These are phyloP conservation scores for Machimus rusticus DNA, from an alignment of 2,888 invertebrate species.

Conservation along the genomic window DNA sequence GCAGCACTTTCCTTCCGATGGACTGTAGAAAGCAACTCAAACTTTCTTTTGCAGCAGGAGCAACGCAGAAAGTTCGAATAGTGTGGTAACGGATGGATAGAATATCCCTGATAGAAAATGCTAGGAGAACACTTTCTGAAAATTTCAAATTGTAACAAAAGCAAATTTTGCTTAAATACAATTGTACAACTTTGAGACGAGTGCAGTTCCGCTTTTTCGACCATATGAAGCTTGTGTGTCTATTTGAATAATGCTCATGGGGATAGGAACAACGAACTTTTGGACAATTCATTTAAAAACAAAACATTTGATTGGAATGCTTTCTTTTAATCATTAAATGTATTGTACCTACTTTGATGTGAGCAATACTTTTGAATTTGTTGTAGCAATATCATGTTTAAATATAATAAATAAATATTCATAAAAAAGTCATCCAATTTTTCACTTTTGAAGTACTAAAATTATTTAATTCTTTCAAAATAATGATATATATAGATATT, in stretches of 20 bases:
- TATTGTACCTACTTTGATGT: background rate
- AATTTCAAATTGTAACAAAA: conserved; percentile 28
- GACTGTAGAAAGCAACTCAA: background rate
- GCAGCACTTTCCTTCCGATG: background rate
- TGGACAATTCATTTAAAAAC: background rate
- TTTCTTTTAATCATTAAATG: background rate
- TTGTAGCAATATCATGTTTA: no score
- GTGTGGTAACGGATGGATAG: background rate
- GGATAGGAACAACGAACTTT: background rate
- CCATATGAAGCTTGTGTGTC: background rate
- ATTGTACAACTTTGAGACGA: conserved; percentile 10
- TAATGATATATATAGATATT: no score
- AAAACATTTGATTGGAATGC: background rate
- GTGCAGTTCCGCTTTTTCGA: background rate
- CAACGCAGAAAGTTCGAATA: background rate
- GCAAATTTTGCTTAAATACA: conserved; percentile 21
- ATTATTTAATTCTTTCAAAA: no score
- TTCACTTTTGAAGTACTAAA: no score
- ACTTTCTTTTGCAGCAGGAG: background rate
- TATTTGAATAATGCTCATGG: background rate
- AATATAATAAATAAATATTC: no score
- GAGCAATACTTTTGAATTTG: no score
- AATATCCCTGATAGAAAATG: background rate
- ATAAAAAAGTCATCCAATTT: no score
- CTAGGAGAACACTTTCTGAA: background rate